Percentiles rank a stretch among this genome's conserved stretches.
Evolutionary conservation across 2,113 vertebrate genomes (phyloP).

Genomic region (Glaucomys volans): DNA sequence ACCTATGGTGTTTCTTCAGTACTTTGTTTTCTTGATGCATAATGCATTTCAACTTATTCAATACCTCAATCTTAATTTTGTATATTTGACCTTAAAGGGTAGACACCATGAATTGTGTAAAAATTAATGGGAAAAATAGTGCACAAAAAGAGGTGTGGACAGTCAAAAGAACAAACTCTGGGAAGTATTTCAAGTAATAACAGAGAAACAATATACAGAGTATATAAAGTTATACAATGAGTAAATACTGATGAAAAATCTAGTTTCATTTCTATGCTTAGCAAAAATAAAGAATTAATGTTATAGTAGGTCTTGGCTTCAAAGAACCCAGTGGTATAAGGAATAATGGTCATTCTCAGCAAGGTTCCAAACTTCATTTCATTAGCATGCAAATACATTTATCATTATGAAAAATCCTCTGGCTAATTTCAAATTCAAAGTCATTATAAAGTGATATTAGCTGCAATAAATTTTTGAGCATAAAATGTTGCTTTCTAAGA

Average conservation of each 20-base stretch:
- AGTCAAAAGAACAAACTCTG: not conserved
- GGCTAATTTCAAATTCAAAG: conserved; percentile 49
- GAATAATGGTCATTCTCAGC: conserved; percentile 46
- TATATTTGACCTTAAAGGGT: not conserved
- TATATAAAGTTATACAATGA: not conserved
- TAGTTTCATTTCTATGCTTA: not conserved
- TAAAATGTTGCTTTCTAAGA: conserved; percentile 65
- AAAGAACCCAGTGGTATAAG: not conserved
- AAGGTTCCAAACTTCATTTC: conserved; percentile 18
- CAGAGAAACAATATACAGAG: not conserved
- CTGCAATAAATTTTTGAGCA: conserved; percentile 44
- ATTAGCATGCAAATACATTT: conserved; percentile 42
- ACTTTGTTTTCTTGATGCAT: not conserved
- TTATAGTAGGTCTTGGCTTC: not conserved
- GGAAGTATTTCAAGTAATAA: not conserved
- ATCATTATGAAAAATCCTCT: conserved; percentile 59
- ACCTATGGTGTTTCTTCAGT: too few species aligned
- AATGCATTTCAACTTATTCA: not conserved
- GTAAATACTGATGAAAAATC: conserved; percentile 16
- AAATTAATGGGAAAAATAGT: not conserved
- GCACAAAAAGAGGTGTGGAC: not conserved
- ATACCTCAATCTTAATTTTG: not conserved
- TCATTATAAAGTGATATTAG: conserved; percentile 58
- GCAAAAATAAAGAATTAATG: conserved; percentile 34
- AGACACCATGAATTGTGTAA: not conserved